Evolutionary conservation across 2,113 vertebrate genomes (phyloP), one percentile per base, ranked within the genome.

Genomic region (Felis chaus): DNA sequence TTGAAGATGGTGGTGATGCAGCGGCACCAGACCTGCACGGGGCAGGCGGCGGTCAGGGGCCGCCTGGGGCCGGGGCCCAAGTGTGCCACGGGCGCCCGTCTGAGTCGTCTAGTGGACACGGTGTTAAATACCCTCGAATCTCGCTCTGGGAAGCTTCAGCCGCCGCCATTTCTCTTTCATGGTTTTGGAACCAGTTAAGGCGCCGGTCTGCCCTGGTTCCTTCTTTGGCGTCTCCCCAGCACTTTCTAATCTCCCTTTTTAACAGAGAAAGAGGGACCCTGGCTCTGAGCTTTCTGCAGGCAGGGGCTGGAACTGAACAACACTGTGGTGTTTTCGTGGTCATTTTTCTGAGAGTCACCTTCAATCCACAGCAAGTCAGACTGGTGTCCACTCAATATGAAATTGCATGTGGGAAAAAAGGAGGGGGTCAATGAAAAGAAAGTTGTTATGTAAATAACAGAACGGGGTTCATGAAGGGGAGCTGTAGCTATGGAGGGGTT

Each of bases 1-100:
- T 99, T 99, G 98, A 99, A 99, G 98, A 99, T 98, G 4, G 99
- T 99, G 5, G 99, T 99, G 94, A 99, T 99, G 53, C 99, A 99
- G 78, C 99, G 99, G 98, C 99, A 99, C 99, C 99, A 99, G 15
- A 99, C 99, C 99, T 99, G 89, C 14, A 31, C 0, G 19, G 61
- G 65, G 50, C 1, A 1, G 21, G 74, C 1, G 41, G 61, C 0
- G 3, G 91, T 97, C 96, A 93, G 93, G 33, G 50, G 65, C 50
- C 7, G 63, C 50, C 7, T 0, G 18, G 57, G 50, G 27, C 23
- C 1, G 0, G 11, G 57, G 66, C 1, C 80, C n/a, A 0, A 0
- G 57, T 0, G n/a, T 3, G 2, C 0, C n/a, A 8, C 0, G 0
- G 53, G 55, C 1, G 0, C 21, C 0, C 3, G 14, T 19, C 4